Percentiles rank a stretch among this genome's conserved stretches.
Conservation (phyloP, 2,888 invertebrate genomes). For the Hedya salicella region DNA sequence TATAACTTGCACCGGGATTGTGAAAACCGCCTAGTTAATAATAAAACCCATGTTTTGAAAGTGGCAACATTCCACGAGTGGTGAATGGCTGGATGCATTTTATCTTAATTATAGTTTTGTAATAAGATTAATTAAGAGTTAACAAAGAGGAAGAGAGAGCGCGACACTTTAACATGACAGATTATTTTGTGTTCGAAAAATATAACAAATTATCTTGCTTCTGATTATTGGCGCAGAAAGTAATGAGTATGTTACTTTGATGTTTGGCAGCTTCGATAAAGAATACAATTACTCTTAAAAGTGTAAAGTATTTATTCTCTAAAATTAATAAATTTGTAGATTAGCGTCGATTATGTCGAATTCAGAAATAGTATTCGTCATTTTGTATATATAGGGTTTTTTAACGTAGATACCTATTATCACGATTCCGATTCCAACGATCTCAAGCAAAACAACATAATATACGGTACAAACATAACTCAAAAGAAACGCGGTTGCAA, state of each 20-base stretch:
- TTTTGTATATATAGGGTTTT: too few species aligned
- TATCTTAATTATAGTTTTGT: constrained; percentile 42
- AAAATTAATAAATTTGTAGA: too few species aligned
- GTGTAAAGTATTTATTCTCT: too few species aligned
- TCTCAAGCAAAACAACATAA: too few species aligned
- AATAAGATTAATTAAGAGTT: constrained; percentile 43
- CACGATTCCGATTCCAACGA: too few species aligned
- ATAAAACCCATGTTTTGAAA: constrained; percentile 50
- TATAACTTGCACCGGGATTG: constrained; percentile 1
- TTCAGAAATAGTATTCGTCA: too few species aligned
- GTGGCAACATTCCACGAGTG: constrained; percentile 57
- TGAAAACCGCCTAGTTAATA: constrained; percentile 12
- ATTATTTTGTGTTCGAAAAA: constrained; percentile 34
- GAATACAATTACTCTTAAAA: too few species aligned
- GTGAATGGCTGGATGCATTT: constrained; percentile 58
- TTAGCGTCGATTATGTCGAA: too few species aligned
- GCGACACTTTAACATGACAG: constrained; percentile 40
- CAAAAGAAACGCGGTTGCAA: too few species aligned
- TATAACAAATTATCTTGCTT: constrained; percentile 36
- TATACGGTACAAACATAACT: too few species aligned
- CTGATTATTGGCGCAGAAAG: constrained; percentile 17
- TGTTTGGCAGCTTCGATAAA: background rate
- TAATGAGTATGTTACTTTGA: constrained; percentile 17
- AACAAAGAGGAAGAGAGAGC: constrained; percentile 42
- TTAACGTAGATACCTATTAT: too few species aligned